A percentile compares a stretch with the other conserved stretches of the same genome.
Evolutionary conservation across 2,797 vertebrate genomes (phyloP).

Genomic region (Ceryle rudis): DNA sequence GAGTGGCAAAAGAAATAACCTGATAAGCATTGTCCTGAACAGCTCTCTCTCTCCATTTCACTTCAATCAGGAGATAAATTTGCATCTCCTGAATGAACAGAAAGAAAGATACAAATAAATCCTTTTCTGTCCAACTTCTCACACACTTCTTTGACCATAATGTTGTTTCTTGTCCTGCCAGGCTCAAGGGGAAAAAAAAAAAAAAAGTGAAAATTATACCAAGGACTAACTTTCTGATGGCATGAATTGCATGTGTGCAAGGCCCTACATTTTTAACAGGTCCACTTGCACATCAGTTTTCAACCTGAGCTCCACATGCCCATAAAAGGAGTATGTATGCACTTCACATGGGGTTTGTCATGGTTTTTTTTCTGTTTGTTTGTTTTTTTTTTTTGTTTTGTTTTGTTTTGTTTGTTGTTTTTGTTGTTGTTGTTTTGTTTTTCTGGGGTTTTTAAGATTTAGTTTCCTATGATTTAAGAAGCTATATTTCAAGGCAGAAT

Average conservation of each 20-base stretch:
- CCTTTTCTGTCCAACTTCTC: not conserved
- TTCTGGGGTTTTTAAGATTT: not conserved
- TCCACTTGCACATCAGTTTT: not conserved
- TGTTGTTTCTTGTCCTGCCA: not conserved
- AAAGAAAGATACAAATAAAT: not conserved
- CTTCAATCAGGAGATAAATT: not conserved
- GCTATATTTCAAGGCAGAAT: too few species aligned
- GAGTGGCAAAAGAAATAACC: not conserved
- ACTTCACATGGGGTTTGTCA: not conserved
- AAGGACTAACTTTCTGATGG: not conserved
- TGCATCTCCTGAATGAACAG: not conserved
- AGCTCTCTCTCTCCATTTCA: not conserved
- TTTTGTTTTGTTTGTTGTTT: too few species aligned
- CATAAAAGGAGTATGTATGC: not conserved
- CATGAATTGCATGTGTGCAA: not conserved
- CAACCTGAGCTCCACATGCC: not conserved
- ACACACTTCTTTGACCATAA: not conserved
- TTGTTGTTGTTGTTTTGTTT: too few species aligned
- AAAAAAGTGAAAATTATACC: not conserved
- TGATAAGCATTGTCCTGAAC: fast-evolving
- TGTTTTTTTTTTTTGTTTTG: too few species aligned
- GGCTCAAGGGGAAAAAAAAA: not conserved
- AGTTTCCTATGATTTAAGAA: too few species aligned
- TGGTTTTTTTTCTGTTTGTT: too few species aligned
- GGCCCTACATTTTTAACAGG: not conserved